Percentiles rank a stretch among this genome's conserved stretches.
These are phyloP conservation scores for Eremobia ochroleuca DNA, from an alignment of 2,888 invertebrate genomes.

Conservation along the genomic window DNA sequence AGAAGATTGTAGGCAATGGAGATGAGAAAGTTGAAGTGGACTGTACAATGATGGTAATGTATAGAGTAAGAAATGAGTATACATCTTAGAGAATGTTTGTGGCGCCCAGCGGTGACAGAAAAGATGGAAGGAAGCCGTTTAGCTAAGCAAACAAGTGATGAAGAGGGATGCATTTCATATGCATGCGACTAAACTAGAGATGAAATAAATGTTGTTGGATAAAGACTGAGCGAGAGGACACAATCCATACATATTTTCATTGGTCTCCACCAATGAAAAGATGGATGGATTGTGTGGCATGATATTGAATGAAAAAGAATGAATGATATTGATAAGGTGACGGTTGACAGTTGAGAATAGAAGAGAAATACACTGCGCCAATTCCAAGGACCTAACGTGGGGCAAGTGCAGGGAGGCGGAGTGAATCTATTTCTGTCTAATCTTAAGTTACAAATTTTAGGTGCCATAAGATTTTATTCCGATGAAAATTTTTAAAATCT, in stretches of 20 bases:
- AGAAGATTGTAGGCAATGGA: not conserved
- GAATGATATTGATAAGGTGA: not conserved
- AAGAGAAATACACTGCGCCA: not conserved
- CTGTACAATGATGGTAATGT: not conserved
- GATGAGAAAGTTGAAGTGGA: not conserved
- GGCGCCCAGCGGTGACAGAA: not conserved
- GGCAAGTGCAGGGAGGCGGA: not conserved
- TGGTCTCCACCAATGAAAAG: too few species aligned
- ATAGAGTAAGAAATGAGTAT: not conserved
- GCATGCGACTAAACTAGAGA: not conserved
- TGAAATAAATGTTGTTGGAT: not conserved
- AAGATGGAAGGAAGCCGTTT: not conserved
- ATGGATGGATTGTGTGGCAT: constrained; percentile 3
- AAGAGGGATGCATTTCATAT: not conserved
- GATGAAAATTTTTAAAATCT: not conserved
- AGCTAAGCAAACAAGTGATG: not conserved
- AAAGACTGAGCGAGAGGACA: not conserved
- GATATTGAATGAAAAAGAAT: constrained; percentile 10
- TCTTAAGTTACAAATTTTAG: not conserved
- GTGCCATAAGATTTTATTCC: not conserved
- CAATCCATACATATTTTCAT: too few species aligned
- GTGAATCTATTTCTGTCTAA: not conserved
- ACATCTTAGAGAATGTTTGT: not conserved
- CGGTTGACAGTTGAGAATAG: not conserved
- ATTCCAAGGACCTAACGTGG: not conserved